Conservation (phyloP, 2,113 vertebrate genomes). For the Agapornis roseicollis region DNA sequence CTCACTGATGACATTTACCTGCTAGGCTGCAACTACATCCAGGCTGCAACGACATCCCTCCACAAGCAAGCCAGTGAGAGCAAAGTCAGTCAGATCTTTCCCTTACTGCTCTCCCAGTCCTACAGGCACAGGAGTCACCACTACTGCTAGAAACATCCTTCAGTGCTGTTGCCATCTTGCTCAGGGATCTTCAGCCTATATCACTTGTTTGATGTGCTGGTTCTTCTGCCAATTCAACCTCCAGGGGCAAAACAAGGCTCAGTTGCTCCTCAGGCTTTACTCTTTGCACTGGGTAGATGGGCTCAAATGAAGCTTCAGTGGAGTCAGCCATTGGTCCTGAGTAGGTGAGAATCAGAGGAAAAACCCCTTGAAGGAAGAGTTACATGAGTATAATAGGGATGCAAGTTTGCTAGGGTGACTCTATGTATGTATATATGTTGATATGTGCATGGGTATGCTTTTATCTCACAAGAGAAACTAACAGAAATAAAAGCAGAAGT, state of each 20-base stretch:
- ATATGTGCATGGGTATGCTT: neutral
- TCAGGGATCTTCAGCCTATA: neutral
- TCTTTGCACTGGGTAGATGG: neutral
- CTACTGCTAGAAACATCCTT: neutral
- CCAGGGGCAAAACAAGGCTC: neutral
- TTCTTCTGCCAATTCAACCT: neutral
- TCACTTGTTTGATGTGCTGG: fast-evolving
- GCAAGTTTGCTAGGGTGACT: neutral
- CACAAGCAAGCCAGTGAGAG: neutral
- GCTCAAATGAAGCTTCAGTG: neutral
- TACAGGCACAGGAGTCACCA: neutral
- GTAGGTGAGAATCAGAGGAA: neutral
- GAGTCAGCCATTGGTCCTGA: neutral
- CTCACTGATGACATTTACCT: neutral
- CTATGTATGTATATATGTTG: neutral
- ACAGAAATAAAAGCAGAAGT: neutral
- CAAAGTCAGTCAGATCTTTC: neutral
- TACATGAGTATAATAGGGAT: no score
- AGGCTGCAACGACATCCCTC: neutral
- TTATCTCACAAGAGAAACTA: neutral
- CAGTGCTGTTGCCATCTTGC: neutral
- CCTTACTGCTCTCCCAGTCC: neutral
- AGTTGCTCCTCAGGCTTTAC: fast-evolving
- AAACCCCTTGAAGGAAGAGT: neutral
- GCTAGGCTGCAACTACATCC: neutral